Evolutionary conservation across 1,140 invertebrate genomes (phyloP).

Genomic region (Monomorium pharaonis): DNA sequence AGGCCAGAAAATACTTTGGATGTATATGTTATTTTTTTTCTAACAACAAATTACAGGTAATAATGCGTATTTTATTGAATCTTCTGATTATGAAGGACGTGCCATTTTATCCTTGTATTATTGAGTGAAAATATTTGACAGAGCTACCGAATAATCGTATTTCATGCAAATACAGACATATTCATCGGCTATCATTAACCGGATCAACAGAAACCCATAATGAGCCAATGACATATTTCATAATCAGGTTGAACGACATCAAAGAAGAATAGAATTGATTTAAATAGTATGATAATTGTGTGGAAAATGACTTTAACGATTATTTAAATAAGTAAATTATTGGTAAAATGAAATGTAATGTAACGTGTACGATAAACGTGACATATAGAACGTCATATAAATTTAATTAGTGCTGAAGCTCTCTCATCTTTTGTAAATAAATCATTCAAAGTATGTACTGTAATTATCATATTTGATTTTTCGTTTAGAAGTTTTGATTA

Average conservation of each 20-base stretch:
- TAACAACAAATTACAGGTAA: neutral
- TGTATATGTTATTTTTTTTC: neutral
- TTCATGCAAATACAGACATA: constrained; percentile 11
- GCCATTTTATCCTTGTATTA: neutral
- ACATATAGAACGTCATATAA: constrained; percentile 33
- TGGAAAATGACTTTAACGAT: constrained; percentile 39
- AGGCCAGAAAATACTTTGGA: neutral
- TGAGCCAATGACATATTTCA: constrained; percentile 34
- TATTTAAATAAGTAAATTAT: constrained; percentile 52
- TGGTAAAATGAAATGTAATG: constrained; percentile 31
- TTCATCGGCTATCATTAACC: neutral
- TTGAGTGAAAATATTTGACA: neutral
- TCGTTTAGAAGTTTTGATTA: neutral
- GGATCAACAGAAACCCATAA: constrained; percentile 10
- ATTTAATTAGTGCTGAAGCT: constrained; percentile 24
- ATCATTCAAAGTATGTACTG: neutral
- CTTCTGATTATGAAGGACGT: neutral
- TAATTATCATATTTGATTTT: constrained; percentile 3
- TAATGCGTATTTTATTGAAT: neutral
- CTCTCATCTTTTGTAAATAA: neutral
- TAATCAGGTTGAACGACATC: constrained; percentile 6
- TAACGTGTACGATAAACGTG: neutral
- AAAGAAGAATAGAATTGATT: constrained; percentile 50
- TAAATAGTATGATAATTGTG: constrained; percentile 40
- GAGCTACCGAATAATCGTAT: neutral